Base-by-base conservation (phyloP, 2,888 invertebrate genomes). In the Parnassius apollo region DNA sequence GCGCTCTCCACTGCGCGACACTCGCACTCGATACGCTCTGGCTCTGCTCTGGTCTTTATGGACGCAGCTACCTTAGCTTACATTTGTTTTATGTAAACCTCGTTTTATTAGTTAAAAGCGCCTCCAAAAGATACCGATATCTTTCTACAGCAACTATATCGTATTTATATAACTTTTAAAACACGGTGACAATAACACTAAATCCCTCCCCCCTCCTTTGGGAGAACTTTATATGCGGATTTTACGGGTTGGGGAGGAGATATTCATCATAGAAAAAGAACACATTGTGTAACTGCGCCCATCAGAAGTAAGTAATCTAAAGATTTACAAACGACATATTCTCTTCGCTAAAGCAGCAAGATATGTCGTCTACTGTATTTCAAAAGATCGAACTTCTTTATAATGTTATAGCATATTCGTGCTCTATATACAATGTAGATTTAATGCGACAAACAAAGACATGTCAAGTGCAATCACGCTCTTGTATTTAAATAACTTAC, bases 1-100 rank as follows among this genome's bases (percentile, higher is more conserved):
- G 25, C 13, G 48, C 60, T 65, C 52, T 49, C 57, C 59, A 51
- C 58, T 55, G 44, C 13, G 51, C 64, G 45, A 57, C 68, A 61
- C 69, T 55, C 64, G 65, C 65, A 54, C 35, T 35, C 35, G 4
- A 35, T 4, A 35, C n/a, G n/a, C 46, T n/a, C 46, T n/a, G 11
- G n/a, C 46, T 12, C 46, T 11, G 18, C 18, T 46, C 46, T 12
- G 0, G 4, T 13, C 55, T 66, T 50, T 52, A 57, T 61, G 56
- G 56, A 50, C 56, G 53, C 46, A 57, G 57, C 53, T 57, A 56
- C 48, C 50, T 8, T 8, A 2, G 49, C 48, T 22, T 52, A 35
- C 46, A 18, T 22, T 48, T 1, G 0, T 35, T 35, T 35, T 7
- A 7, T 35, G 35, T 7, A 35, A 35, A 35, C 35, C 35, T 7